phyloP scores from a whole-genome alignment of 2,797 vertebrate species.

The Zalophus californianus region DNA sequence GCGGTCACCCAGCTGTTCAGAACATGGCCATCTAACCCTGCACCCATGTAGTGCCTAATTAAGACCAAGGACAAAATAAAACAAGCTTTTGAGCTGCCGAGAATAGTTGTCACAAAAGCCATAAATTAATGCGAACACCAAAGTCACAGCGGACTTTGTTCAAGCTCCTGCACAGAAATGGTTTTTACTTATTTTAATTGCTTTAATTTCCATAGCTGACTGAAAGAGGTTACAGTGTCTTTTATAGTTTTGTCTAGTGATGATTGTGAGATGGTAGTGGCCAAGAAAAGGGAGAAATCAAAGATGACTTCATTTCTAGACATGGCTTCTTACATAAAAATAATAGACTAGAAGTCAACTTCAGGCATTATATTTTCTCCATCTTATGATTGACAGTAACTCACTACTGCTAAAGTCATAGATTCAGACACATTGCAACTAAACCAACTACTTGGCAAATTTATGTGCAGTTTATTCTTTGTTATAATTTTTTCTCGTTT shows the following conservation, averaged over 20 bases:
- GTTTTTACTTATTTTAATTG: background rate
- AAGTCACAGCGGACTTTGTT: background rate
- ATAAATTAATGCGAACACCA: background rate
- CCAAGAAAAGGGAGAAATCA: conserved; percentile 3
- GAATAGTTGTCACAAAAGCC: conserved; percentile 9
- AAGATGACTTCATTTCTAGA: background rate
- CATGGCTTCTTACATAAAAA: background rate
- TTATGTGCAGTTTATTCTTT: background rate
- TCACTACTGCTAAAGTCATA: background rate
- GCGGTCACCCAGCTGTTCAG: background rate
- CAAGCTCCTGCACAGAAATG: background rate
- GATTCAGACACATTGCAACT: background rate
- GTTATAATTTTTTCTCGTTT: conserved; percentile 6
- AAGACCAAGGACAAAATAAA: conserved; percentile 23
- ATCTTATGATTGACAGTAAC: background rate
- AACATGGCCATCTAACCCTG: background rate
- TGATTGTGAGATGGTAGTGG: background rate
- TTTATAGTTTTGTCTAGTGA: background rate
- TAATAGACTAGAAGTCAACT: background rate
- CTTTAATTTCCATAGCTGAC: background rate
- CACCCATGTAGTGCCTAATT: background rate
- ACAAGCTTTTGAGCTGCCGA: background rate
- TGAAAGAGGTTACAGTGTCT: background rate
- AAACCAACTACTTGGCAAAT: background rate
- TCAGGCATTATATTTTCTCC: background rate